Conservation (phyloP, 2,113 vertebrate genomes). For the Gobiocypris rarus region DNA sequence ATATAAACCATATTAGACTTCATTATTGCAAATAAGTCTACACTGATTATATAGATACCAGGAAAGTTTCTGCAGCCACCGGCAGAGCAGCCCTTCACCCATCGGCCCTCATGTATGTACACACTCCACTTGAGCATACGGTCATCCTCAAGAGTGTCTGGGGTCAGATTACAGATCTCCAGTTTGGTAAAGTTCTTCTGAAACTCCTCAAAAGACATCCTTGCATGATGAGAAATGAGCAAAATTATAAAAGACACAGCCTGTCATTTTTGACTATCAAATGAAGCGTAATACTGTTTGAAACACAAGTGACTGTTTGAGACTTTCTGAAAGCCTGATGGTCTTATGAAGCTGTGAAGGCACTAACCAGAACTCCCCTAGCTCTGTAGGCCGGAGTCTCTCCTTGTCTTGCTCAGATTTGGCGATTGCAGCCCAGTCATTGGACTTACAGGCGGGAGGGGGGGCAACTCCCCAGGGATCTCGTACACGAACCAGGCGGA, state of each 20-base stretch:
- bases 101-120: conserved; percentile 91
- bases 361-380: conserved; percentile 93
- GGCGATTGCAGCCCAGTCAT: conserved; percentile 86
- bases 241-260: background rate
- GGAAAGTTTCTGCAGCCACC: conserved; percentile 96
- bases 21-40: background rate
- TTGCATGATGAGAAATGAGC: conserved; percentile 59
- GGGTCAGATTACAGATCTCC: conserved; percentile 97
- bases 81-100: conserved; percentile 95
- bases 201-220: conserved; percentile 95
- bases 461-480: conserved; percentile 96
- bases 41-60: conserved; percentile 68
- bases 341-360: background rate
- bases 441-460: conserved; percentile 74
- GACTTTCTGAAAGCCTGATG: background rate
- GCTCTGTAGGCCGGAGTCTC: conserved; percentile 83
- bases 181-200: conserved; percentile 91
- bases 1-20: background rate
- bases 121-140: conserved; percentile 90
- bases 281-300: background rate
- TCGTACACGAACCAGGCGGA: conserved; percentile 87
- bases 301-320: background rate
- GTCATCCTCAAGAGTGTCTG: conserved; percentile 86
- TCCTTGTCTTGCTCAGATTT: conserved; percentile 83
- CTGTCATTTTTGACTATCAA: background rate